A percentile compares a stretch with the other conserved stretches of the same genome.
Evolutionary conservation across 2,888 invertebrate genomes (phyloP).

Genomic region (Byasa hedistus): DNA sequence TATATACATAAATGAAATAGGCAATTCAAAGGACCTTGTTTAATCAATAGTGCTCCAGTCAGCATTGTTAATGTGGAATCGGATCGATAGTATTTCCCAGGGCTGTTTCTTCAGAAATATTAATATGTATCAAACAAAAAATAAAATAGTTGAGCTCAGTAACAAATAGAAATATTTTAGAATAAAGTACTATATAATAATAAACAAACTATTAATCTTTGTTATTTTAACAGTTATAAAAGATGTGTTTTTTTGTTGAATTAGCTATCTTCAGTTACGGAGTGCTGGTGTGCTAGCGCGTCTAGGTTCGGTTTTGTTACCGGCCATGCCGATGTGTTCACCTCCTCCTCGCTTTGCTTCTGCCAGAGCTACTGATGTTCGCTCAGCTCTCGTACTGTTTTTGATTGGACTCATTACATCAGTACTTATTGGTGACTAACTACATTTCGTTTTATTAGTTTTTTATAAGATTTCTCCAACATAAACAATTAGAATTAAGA

Average conservation of each 20-base stretch:
- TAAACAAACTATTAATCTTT: neutral
- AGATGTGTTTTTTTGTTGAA: neutral
- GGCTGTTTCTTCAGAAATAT: too few relatives aligned
- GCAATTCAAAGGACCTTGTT: too few relatives aligned
- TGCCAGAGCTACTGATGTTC: constrained; percentile 80
- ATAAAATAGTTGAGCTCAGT: too few relatives aligned
- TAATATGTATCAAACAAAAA: too few relatives aligned
- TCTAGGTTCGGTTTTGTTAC: constrained; percentile 61
- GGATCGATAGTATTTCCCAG: too few relatives aligned
- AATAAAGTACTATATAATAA: too few relatives aligned
- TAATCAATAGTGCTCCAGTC: too few relatives aligned
- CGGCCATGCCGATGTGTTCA: constrained; percentile 77
- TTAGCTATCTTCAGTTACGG: constrained; percentile 40
- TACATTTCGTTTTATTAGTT: neutral
- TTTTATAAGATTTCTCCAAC: neutral
- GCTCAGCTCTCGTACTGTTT: constrained; percentile 78
- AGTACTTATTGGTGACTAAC: constrained; percentile 49
- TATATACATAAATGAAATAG: too few relatives aligned
- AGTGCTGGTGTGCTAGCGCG: constrained; percentile 61
- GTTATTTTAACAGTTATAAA: neutral
- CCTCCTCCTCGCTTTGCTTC: constrained; percentile 78
- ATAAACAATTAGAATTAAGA: neutral
- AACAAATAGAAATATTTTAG: too few relatives aligned
- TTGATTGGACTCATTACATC: constrained; percentile 64
- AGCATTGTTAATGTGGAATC: too few relatives aligned